Evolutionary conservation across 2,888 invertebrate genomes (phyloP).

Genomic region (Pollenia labialis): DNA sequence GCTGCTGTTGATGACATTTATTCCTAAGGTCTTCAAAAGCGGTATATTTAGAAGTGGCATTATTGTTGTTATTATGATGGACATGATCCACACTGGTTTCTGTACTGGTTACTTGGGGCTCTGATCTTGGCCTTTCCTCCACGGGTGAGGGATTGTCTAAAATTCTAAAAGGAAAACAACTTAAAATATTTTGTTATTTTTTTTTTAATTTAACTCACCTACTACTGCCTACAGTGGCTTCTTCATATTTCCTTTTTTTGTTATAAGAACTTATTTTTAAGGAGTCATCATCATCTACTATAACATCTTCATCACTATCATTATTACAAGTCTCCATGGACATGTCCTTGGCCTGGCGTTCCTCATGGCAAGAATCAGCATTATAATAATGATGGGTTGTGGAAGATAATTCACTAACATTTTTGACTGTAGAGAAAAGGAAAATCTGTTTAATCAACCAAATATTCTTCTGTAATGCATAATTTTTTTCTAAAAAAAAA

Average conservation of each 20-base stretch:
- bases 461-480: not conserved
- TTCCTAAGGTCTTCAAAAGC: conserved; percentile 86
- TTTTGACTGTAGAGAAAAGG: conserved; percentile 79
- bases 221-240: conserved; percentile 79
- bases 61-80: conserved; percentile 78
- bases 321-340: conserved; percentile 82
- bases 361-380: conserved; percentile 82
- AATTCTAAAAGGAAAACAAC: conserved; percentile 73
- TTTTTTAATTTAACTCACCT: conserved; percentile 75
- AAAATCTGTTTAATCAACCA: not conserved
- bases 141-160: conserved; percentile 80
- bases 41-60: conserved; percentile 82
- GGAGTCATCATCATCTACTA: conserved; percentile 83
- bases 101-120: conserved; percentile 83
- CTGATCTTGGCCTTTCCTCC: conserved; percentile 82
- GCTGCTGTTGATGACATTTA: conserved; percentile 82
- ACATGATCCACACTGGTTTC: conserved; percentile 81
- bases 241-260: conserved; percentile 82
- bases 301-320: conserved; percentile 84
- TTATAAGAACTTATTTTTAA: conserved; percentile 78
- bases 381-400: conserved; percentile 84
- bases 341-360: conserved; percentile 78
- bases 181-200: not conserved
- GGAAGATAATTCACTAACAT: conserved; percentile 83
- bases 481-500: not conserved